Evolutionary conservation across 1,140 invertebrate species (phyloP), one percentile per base, ranked within the genome.

Genomic region (Zaprionus davidi): DNA sequence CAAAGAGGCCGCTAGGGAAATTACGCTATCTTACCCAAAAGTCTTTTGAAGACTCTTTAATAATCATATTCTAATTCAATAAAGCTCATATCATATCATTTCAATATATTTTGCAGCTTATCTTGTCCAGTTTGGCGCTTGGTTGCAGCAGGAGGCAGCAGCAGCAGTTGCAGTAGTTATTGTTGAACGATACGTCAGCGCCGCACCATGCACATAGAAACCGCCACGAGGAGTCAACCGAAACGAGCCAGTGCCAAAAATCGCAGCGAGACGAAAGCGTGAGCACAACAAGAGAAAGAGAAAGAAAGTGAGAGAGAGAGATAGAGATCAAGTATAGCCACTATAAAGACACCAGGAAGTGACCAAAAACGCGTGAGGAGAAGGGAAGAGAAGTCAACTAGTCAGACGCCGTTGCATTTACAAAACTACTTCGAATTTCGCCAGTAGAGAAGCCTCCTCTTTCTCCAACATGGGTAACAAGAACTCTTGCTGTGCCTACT

Each of bases 401-500:
- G 84, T 82, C 87, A 88, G 74, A 66, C 71, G 79, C 70, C 57
- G 57, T 74, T 87, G 84, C 84, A 87, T 87, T 87, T 87, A 87
- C 46, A 87, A 11, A 51, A 51, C 46, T 51, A 11, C 46, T 51
- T 51, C 46, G 46, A 51, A 46, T 46, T 17, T 51, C 46, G 46
- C 20, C 46, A 24, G 41, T 46, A 51, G 46, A 51, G 5, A 46
- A 46, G 3, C n/a, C 36, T 38, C 38, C 38, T 41, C 15, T 4
- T 13, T 9, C 46, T 20, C 12, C 20, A n/a, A 51, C 11, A 97
- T 97, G 96, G 96, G 96, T 69, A 97, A 96, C 92, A 96, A 95
- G 93, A 95, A 94, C 87, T 96, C 96, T 92, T 96, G 96, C 92
- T 97, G 96, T 91, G 94, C 95, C n/a, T 95, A 95, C 90, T 95